These are phyloP conservation scores for Hirtodrosophila confusa DNA, from an alignment of 2,888 invertebrate genomes.

Conservation along the genomic window DNA sequence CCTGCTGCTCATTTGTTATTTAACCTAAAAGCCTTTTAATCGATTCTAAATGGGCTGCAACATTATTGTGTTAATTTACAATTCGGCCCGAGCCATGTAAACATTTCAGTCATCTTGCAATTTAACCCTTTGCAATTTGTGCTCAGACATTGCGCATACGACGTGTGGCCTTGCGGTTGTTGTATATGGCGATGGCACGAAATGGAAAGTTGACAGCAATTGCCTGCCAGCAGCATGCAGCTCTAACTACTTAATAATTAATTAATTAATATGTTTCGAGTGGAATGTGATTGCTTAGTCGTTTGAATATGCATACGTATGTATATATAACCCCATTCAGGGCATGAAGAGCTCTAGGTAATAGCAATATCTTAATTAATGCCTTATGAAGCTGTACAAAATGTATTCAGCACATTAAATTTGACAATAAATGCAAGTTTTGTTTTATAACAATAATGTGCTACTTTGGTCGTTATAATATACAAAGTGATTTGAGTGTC, in stretches of 20 bases:
- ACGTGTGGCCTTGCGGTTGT: constrained; percentile 23
- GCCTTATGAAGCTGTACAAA: constrained; percentile 4
- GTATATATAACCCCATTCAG: background rate
- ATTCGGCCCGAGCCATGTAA: constrained; percentile 18
- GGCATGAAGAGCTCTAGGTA: constrained; percentile 4
- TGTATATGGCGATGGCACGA: constrained; percentile 4
- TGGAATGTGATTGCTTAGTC: constrained; percentile 14
- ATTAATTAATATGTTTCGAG: constrained; percentile 31
- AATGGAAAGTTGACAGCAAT: constrained; percentile 25
- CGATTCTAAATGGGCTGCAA: constrained; percentile 68
- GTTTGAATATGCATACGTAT: too few species aligned
- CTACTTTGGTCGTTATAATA: too few species aligned
- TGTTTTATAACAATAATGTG: too few species aligned
- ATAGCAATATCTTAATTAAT: constrained; percentile 6
- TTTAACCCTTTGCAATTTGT: constrained; percentile 2
- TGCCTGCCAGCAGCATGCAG: background rate
- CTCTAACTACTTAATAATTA: constrained; percentile 29
- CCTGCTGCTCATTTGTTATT: constrained; percentile 24
- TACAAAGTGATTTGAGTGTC: too few species aligned
- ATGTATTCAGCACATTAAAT: constrained; percentile 6
- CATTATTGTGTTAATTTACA: constrained; percentile 62
- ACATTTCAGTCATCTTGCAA: constrained; percentile 22
- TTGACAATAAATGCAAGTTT: too few species aligned
- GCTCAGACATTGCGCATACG: constrained; percentile 8
- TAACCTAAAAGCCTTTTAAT: constrained; percentile 75